Evolutionary conservation across 2,797 vertebrate genomes (phyloP).

Genomic region (Melanotaenia nigrans): DNA sequence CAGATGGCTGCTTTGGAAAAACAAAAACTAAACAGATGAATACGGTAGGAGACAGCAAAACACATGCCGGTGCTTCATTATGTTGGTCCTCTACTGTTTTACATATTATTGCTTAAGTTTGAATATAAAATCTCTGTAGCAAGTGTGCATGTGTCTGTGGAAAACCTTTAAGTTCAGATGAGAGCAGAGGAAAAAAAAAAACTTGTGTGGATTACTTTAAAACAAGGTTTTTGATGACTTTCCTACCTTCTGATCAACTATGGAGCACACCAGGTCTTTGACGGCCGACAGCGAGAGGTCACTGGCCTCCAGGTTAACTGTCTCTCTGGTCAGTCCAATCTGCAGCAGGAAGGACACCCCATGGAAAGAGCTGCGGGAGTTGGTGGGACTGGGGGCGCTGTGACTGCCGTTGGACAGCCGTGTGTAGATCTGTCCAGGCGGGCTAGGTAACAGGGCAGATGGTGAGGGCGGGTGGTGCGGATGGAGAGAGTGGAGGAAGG

Average conservation of each 20-base stretch:
- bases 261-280: conserved; percentile 96
- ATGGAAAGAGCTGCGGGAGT: conserved; percentile 92
- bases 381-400: conserved; percentile 91
- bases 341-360: conserved; percentile 96
- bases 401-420: conserved; percentile 95
- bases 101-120: conserved; percentile 19
- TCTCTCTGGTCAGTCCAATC: conserved; percentile 96
- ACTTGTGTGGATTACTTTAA: not conserved
- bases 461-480: conserved; percentile 86
- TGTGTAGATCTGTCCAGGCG: conserved; percentile 85
- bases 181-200: conserved; percentile 6
- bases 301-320: conserved; percentile 92
- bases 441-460: conserved; percentile 84
- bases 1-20: conserved; percentile 71
- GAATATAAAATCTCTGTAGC: conserved; percentile 26
- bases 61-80: conserved; percentile 44
- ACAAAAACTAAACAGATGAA: conserved; percentile 65
- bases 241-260: conserved; percentile 98
- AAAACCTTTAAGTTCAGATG: conserved; percentile 14
- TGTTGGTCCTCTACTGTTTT: conserved; percentile 16
- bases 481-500: conserved; percentile 87
- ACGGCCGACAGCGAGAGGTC: conserved; percentile 93
- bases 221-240: not conserved
- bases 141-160: not conserved
- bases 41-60: conserved; percentile 55